phyloP scores from a whole-genome alignment of 2,888 invertebrate species.

The Diplazon laetatorius region DNA sequence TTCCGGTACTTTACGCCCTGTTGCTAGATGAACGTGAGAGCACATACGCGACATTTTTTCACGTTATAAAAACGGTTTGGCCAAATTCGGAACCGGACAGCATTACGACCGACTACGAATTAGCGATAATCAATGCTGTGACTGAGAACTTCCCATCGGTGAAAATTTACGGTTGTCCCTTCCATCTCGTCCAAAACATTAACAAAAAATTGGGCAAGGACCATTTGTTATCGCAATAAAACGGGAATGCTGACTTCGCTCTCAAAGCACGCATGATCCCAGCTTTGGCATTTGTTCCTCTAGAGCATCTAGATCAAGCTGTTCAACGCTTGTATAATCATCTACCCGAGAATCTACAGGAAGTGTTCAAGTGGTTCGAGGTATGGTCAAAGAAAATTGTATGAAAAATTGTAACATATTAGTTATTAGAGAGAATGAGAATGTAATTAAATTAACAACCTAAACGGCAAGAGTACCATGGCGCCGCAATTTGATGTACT shows the following conservation, averaged over 20 bases:
- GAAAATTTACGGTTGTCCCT: conserved; percentile 39
- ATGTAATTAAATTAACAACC: neutral
- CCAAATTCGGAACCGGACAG: conserved; percentile 41
- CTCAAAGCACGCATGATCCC: conserved; percentile 36
- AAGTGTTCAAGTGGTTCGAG: conserved; percentile 44
- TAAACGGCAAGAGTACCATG: too few relatives aligned
- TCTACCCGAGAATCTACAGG: conserved; percentile 27
- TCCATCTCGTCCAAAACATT: conserved; percentile 32
- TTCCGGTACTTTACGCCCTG: conserved; percentile 42
- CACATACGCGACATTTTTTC: conserved; percentile 25
- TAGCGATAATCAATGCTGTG: conserved; percentile 39
- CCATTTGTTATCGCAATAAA: conserved; percentile 22
- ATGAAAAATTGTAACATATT: neutral
- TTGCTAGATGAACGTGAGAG: conserved; percentile 28
- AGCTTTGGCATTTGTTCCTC: conserved; percentile 32
- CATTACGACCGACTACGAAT: conserved; percentile 37
- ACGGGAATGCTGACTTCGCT: conserved; percentile 15
- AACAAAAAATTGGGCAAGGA: conserved; percentile 16
- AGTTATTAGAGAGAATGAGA: neutral
- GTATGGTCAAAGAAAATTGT: neutral
- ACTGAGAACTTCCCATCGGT: conserved; percentile 21
- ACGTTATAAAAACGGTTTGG: conserved; percentile 40
- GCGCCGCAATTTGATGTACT: too few relatives aligned
- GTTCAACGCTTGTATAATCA: conserved; percentile 16
- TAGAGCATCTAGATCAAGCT: conserved; percentile 13